Percentiles rank a stretch among this genome's conserved stretches.
Conservation (phyloP, 2,888 invertebrate genomes). For the Amblyteles armatorius region DNA sequence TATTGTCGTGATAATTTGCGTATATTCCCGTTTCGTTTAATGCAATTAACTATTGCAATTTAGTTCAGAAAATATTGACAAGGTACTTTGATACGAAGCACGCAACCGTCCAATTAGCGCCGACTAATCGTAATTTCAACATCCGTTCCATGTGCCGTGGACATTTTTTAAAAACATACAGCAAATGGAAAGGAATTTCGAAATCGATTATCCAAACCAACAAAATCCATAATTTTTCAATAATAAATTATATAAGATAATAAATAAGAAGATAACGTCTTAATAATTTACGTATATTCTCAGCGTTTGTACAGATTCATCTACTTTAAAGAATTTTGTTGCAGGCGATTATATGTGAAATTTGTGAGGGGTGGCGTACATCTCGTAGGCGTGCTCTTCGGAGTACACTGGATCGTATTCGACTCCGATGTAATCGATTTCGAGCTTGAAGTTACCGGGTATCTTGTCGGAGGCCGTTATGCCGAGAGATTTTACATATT, state of each 20-base stretch:
- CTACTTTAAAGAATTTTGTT: constrained; percentile 6
- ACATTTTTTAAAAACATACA: no score
- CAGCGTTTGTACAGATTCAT: constrained; percentile 42
- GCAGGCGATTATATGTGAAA: constrained; percentile 55
- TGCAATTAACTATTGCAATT: no score
- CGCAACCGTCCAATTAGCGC: constrained; percentile 4
- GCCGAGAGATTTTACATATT: constrained; percentile 90
- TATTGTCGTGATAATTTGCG: background rate
- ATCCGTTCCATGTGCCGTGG: no score
- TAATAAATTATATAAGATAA: background rate
- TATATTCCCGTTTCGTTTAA: no score
- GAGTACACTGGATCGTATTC: constrained; percentile 92
- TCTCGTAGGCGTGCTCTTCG: constrained; percentile 97
- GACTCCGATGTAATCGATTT: constrained; percentile 96
- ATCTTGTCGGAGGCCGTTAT: constrained; percentile 93
- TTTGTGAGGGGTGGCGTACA: constrained; percentile 87
- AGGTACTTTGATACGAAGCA: no score
- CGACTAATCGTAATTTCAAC: no score
- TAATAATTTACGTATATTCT: background rate
- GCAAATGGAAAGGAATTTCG: no score
- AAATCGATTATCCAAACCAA: background rate
- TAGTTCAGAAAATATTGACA: no score
- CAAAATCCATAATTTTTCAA: no score
- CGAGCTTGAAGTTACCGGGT: constrained; percentile 94
- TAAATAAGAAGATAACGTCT: background rate